These are phyloP conservation scores for Damaliscus lunatus DNA, from an alignment of 2,113 vertebrate species.

Conservation along the genomic window DNA sequence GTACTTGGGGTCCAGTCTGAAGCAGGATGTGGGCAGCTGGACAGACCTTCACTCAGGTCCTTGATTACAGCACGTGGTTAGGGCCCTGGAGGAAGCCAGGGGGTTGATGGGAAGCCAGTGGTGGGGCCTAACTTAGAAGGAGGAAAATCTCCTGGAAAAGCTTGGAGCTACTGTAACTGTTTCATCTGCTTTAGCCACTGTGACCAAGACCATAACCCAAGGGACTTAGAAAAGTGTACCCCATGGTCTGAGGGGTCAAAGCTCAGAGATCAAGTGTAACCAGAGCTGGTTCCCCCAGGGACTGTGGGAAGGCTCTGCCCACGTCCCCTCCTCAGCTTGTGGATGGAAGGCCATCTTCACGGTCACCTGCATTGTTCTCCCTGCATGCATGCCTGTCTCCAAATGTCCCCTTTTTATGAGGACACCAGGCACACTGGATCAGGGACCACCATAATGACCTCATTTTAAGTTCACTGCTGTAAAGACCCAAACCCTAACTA, in stretches of 20 bases:
- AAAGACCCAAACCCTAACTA: not conserved
- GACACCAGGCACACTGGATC: not conserved
- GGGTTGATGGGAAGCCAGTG: not conserved
- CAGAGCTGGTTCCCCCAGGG: not conserved
- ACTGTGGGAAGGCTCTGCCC: not conserved
- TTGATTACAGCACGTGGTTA: not conserved
- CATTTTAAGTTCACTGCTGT: not conserved
- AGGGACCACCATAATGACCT: not conserved
- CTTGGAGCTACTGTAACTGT: not conserved
- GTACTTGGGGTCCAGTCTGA: not conserved
- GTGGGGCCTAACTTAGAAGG: not conserved
- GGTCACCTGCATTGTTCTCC: not conserved
- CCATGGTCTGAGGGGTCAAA: not conserved
- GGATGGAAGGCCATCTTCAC: not conserved
- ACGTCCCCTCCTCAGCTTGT: not conserved
- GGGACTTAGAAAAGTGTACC: not conserved
- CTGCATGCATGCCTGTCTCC: not conserved
- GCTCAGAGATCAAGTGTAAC: not conserved
- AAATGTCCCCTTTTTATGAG: not conserved
- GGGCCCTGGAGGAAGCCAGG: not conserved
- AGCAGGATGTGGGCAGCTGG: not conserved
- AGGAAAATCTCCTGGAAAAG: not conserved
- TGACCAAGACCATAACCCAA: not conserved
- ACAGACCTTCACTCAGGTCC: not conserved
- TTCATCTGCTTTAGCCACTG: not conserved